Base-by-base conservation (phyloP, 2,797 vertebrate genomes). In the Siniperca scherzeri region DNA sequence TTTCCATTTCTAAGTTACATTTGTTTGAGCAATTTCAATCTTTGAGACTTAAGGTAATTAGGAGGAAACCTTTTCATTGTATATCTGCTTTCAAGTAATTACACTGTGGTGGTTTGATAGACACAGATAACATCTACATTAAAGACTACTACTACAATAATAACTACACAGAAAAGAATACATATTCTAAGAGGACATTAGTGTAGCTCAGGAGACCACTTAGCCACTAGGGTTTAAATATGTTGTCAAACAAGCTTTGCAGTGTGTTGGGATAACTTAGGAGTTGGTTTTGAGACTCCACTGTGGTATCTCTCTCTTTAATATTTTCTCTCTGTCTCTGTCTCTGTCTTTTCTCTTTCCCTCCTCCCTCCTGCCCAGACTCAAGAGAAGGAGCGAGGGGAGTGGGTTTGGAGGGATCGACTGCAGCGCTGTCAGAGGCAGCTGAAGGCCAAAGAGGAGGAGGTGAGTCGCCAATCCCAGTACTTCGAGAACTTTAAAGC, bases 401-500 rank as follows among this genome's bases (percentile, higher is more conserved):
- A 96, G 77, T 91, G 82, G 56, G 87, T 93, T 7, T 95, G 95
- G 93, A 94, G 94, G 83, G 91, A 94, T 53, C 94, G 93, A 78
- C 77, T 97, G 68, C 89, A 1, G 81, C 94, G 96, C 85, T 95
- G 95, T 88, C 96, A 96, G 88, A 89, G 94, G 83, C 95, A 95
- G 87, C 91, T 97, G 88, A 95, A 93, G 90, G 87, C 81, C 79
- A 97, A 96, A 93, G 96, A 97, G 52, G 93, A 96, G 50, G 97
- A 96, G 83, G 93, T 97, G 91, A 96, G 93, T 83, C 93, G 77
- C 40, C 97, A 97, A 80, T 95, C 94, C 4, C 92, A 87, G 44
- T 97, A 97, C 92, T 97, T 98, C 82, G 96, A 97, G 84, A 96
- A 94, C 90, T 96, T 95, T 87, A 96, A 96, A 88, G 77, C 83